phyloP scores from a whole-genome alignment of 1,140 invertebrate species.

The Phocides pigmalion region DNA sequence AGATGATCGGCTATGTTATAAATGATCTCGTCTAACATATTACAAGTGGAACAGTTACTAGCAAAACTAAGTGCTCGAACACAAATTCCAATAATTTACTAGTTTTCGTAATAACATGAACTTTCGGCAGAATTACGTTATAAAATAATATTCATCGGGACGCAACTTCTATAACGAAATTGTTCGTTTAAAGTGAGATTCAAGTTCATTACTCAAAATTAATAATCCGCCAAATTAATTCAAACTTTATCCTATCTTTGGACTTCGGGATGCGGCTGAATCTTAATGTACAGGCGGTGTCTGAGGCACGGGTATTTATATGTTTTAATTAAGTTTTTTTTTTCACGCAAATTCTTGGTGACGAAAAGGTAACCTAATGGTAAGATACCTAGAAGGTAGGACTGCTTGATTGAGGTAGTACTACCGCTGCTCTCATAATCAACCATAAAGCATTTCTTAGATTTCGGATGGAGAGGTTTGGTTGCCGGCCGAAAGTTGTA shows the following conservation, averaged over 20 bases:
- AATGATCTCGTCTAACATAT: no score
- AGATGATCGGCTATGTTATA: no score
- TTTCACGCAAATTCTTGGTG: not conserved
- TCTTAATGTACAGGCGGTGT: slow-evolving; percentile 61
- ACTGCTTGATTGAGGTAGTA: no score
- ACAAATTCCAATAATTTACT: not conserved
- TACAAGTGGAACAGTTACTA: not conserved
- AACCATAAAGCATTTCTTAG: no score
- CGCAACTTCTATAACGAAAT: slow-evolving; percentile 48
- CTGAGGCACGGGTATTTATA: slow-evolving; percentile 10
- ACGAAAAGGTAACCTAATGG: no score
- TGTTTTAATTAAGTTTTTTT: not conserved
- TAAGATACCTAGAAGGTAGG: no score
- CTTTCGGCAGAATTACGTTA: slow-evolving; percentile 10
- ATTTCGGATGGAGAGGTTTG: no score
- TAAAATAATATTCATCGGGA: slow-evolving; percentile 40
- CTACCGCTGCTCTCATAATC: no score
- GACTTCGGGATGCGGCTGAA: slow-evolving; percentile 45
- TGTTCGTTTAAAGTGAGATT: slow-evolving; percentile 56
- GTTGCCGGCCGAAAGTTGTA: no score
- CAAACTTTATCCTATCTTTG: slow-evolving; percentile 70
- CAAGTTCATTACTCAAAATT: slow-evolving; percentile 78
- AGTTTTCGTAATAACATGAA: not conserved
- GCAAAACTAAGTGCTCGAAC: no score
- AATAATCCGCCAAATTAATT: slow-evolving; percentile 81